These are phyloP conservation scores for Macropus fuliginosus DNA, from an alignment of 2,797 vertebrate species.

Conservation along the genomic window DNA sequence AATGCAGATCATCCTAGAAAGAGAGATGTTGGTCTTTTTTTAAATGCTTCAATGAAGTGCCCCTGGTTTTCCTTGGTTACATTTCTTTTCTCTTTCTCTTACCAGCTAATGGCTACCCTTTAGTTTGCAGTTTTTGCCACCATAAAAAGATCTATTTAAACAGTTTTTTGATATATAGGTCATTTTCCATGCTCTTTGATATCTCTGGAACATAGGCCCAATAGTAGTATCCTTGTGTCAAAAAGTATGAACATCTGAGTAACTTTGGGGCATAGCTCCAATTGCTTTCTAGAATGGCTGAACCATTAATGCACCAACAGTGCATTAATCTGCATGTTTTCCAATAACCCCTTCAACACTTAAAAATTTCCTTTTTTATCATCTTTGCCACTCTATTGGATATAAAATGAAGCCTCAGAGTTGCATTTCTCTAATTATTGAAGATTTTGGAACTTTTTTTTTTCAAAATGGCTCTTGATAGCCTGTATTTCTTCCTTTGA, in stretches of 20 bases:
- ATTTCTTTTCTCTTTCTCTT: not conserved
- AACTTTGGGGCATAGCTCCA: not conserved
- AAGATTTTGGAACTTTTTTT: not conserved
- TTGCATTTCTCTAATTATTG: not conserved
- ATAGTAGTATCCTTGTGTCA: not conserved
- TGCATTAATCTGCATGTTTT: not conserved
- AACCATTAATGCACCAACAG: not conserved
- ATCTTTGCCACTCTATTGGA: not conserved
- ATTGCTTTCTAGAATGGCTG: not conserved
- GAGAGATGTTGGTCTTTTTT: not conserved
- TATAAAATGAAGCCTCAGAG: not conserved
- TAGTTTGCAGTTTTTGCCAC: not conserved
- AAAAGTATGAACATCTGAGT: not conserved
- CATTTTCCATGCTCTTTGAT: not conserved
- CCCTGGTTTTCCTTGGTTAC: not conserved
- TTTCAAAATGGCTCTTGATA: not conserved
- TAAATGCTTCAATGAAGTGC: not conserved
- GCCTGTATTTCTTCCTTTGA: not conserved
- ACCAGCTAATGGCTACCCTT: not conserved
- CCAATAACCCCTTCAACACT: not conserved
- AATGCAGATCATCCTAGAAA: not conserved
- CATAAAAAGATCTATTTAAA: not conserved
- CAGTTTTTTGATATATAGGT: not conserved
- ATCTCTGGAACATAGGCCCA: not conserved
- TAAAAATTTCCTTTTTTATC: not conserved